These are phyloP conservation scores for Hippopotamyrus pictus DNA, from an alignment of 2,797 vertebrate genomes.

Conservation along the genomic window DNA sequence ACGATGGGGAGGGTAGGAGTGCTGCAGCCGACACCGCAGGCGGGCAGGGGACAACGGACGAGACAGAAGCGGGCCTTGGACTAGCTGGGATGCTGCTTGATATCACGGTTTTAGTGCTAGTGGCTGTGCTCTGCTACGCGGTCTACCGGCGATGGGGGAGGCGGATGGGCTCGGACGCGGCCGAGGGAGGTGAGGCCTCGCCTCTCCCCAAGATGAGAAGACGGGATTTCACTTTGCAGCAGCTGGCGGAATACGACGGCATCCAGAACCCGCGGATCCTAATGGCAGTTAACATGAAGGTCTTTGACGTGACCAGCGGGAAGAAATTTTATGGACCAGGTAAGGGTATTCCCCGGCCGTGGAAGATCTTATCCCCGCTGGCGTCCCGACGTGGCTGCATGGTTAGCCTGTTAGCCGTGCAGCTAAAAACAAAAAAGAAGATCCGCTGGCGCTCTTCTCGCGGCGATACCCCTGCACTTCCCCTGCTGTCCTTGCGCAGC, in stretches of 20 bases:
- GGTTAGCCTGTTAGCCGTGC: slow-evolving; percentile 10
- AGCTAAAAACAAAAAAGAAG: background rate
- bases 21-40: slow-evolving; percentile 64
- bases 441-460: background rate
- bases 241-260: slow-evolving; percentile 88
- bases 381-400: slow-evolving; percentile 1
- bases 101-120: slow-evolving; percentile 57
- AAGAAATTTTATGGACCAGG: slow-evolving; percentile 95
- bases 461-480: background rate
- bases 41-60: slow-evolving; percentile 56
- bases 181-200: slow-evolving; percentile 69
- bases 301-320: slow-evolving; percentile 94
- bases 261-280: slow-evolving; percentile 82
- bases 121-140: slow-evolving; percentile 66
- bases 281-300: slow-evolving; percentile 94
- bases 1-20: slow-evolving; percentile 69
- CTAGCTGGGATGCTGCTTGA: slow-evolving; percentile 72
- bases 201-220: slow-evolving; percentile 89
- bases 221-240: slow-evolving; percentile 89
- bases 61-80: slow-evolving; percentile 54
- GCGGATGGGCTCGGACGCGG: slow-evolving; percentile 64
- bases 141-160: slow-evolving; percentile 78
- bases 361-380: background rate
- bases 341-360: slow-evolving; percentile 51
- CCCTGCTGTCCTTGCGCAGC: background rate